Base-by-base conservation (phyloP, 2,113 vertebrate species). In the Epinephelus cyanopodus region DNA sequence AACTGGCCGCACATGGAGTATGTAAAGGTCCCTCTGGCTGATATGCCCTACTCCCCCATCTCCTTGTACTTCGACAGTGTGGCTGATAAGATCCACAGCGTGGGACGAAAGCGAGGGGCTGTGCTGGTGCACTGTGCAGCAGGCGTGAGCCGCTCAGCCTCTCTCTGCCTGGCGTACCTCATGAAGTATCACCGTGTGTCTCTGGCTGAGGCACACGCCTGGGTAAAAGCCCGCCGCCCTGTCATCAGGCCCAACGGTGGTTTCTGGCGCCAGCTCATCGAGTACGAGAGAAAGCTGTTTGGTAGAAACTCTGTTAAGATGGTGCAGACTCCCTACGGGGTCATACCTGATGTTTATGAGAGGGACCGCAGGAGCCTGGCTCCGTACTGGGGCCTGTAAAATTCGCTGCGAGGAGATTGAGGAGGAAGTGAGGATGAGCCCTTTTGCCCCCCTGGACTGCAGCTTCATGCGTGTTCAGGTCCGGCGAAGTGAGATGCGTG, bases 1-100 rank as follows among this genome's bases (percentile, higher is more conserved):
- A 99, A 99, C 95, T 99, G 97, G 98, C 98, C 98, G 4, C 97
- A 98, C 74, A 96, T 99, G 77, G 98, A 99, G 87, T 99, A 99
- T 0, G 96, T 99, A 0, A 98, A 98, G 94, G 98, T 99, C 90
- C 98, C 98, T 61, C 92, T 99, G 94, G 97, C 98, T 0, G 98
- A 99, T 85, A 97, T 97, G 96, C 98, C 98, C 42, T 97, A 97
- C 47, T 98, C 98, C 1, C 98, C 98, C 71, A 97, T 99, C 91
- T 97, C 97, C 29, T 89, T 99, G 39, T 99, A 99, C 94, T 99
- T 99, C 77, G 98, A 99, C 95, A 98, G 96, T 0, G 96, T 99
- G 54, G 98, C 98, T 0, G 97, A 99, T 90, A 99, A 99, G 95
- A 99, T 99, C 89, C 96, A 99, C 87, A 99, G 97, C 21, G 96